Evolutionary conservation across 2,888 invertebrate species (phyloP).

Genomic region (Drosophila seclusa): DNA sequence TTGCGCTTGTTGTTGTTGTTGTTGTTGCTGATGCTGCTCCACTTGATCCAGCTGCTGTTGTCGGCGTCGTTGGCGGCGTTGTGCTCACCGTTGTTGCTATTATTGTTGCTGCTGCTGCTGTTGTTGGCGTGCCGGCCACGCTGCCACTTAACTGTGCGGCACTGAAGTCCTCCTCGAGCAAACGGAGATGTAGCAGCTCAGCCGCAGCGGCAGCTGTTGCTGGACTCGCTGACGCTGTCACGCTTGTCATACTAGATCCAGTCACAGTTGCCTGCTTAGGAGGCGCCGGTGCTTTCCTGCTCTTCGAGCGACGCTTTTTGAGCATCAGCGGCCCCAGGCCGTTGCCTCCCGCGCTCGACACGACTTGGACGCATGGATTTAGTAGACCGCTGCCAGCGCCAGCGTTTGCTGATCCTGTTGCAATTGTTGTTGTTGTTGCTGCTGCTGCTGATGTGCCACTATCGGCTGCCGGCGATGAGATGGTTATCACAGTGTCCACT

Average conservation of each 20-base stretch:
- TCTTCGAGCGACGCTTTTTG: conserved; percentile 87
- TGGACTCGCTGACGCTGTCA: conserved; percentile 57
- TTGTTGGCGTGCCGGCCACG: conserved; percentile 11
- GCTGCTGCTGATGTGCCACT: conserved; percentile 33
- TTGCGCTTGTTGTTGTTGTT: conserved; percentile 48
- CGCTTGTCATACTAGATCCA: conserved; percentile 73
- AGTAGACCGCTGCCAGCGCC: conserved; percentile 83
- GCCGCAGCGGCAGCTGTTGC: conserved; percentile 30
- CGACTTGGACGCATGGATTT: conserved; percentile 81
- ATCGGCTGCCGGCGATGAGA: conserved; percentile 76
- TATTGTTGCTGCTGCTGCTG: conserved; percentile 27
- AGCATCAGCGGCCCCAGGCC: conserved; percentile 85
- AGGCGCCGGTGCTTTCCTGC: conserved; percentile 87
- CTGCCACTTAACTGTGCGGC: conserved; percentile 51
- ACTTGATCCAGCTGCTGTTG: conserved; percentile 8
- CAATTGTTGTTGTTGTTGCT: conserved; percentile 42
- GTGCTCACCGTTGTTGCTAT: conserved; percentile 40
- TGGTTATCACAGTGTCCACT: conserved; percentile 83
- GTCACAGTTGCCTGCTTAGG: conserved; percentile 83
- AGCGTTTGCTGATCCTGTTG: conserved; percentile 60
- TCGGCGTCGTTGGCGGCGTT: conserved; percentile 26
- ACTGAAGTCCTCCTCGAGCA: conserved; percentile 71
- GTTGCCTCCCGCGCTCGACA: conserved; percentile 84
- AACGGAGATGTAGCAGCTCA: conserved; percentile 62
- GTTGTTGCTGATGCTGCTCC: conserved; percentile 21